Evolutionary conservation across 2,888 invertebrate genomes (phyloP).

Genomic region (Drosophila ezoana): DNA sequence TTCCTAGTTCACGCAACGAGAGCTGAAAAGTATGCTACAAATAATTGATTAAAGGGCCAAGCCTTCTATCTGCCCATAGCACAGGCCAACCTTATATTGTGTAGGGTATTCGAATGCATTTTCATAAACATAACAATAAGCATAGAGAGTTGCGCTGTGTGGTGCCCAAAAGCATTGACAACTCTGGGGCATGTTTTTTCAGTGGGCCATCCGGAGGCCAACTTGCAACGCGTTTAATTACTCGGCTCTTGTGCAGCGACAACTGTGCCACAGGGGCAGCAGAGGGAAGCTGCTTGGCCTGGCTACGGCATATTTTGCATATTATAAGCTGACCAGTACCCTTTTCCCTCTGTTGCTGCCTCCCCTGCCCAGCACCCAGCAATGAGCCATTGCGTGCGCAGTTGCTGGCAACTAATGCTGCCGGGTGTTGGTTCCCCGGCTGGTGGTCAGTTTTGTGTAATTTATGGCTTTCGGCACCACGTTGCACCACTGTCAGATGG

Average conservation of each 20-base stretch:
- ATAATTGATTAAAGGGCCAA: background rate
- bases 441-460: conserved; percentile 68
- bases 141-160: background rate
- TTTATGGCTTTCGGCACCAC: conserved; percentile 70
- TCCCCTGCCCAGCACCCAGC: background rate
- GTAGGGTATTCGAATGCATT: background rate
- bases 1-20: no score
- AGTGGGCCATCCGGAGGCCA: background rate
- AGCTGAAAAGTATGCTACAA: conserved; percentile 4
- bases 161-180: conserved; percentile 13
- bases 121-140: conserved; percentile 3
- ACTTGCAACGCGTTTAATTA: conserved; percentile 44
- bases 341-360: background rate
- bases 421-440: conserved; percentile 14
- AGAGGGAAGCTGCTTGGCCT: conserved; percentile 12
- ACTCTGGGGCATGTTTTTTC: background rate
- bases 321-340: conserved; percentile 50
- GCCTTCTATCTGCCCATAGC: background rate
- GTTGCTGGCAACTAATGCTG: conserved; percentile 24
- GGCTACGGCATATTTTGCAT: conserved; percentile 59
- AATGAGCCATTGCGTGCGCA: conserved; percentile 13
- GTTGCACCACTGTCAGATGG: conserved; percentile 29
- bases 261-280: conserved; percentile 22
- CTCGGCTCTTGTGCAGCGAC: conserved; percentile 26
- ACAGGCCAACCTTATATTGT: background rate